Base-by-base conservation (phyloP, 2,888 invertebrate genomes). In the Lysandra coridon region DNA sequence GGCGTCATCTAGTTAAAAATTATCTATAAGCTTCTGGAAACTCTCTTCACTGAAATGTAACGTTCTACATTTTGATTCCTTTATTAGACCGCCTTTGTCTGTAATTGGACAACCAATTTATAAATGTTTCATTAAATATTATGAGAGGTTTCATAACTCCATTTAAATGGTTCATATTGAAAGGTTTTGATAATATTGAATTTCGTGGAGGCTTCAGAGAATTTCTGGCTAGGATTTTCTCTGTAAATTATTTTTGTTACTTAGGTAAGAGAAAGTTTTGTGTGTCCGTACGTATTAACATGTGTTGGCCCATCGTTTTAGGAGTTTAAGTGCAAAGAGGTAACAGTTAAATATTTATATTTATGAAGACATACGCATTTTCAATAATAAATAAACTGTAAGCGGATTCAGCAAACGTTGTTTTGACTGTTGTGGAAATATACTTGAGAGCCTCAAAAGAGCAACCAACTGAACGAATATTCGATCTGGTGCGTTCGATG, bases 81-180 rank as follows among this genome's bases (percentile, higher is more conserved):
- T 33, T 69, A 74, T 74, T 44, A 40, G 44, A 74, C 37, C 23
- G n/a, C 40, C 17, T 44, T 23, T n/a, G 37, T 40, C 44, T 44
- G 73, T 74, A 74, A 74, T 74, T 74, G 44, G 44, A 44, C 73
- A 74, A 44, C 44, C 73, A 74, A 44, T 74, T 44, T 74, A 44
- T n/a, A 3, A 74, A 74, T 74, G 73, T 74, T 74, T 44, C 73
- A 74, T 74, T 74, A 74, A 74, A 44, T 74, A 74, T 44, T 44
- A 74, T 44, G 40, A 73, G 73, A 40, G 73, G n/a, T 44, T 44
- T 74, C 69, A 33, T 69, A 69, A 69, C 33, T 33, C 69, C 33
- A 5, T 69, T 69, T 33, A 33, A 69, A 69, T 69, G 33, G 64
- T 64, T 64, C 30, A 14, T 33, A 69, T 33, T 69, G 14, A 33